A percentile compares a stretch with the other conserved stretches of the same genome.
Evolutionary conservation across 2,113 vertebrate genomes (phyloP).

Genomic region (Hepsetus odoe): DNA sequence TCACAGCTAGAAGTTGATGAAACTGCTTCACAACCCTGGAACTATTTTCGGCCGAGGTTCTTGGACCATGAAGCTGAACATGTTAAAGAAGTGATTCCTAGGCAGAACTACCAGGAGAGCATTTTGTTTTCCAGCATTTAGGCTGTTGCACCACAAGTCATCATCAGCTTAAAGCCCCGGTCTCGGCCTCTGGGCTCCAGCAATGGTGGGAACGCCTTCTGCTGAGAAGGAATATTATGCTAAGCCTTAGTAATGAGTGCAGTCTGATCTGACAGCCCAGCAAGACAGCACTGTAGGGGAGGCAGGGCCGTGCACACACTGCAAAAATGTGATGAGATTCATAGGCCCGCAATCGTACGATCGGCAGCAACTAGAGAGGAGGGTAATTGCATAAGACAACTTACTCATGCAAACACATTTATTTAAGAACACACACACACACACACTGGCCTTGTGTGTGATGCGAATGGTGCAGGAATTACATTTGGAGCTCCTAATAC

Average conservation of each 20-base stretch:
- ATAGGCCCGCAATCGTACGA: slow-evolving; percentile 6
- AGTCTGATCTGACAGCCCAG: slow-evolving; percentile 14
- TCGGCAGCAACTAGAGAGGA: slow-evolving; percentile 10
- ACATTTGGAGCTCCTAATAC: too few relatives aligned
- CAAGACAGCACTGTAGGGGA: neutral
- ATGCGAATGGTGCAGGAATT: neutral
- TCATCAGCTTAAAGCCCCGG: neutral
- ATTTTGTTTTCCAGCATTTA: too few relatives aligned
- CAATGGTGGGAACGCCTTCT: neutral
- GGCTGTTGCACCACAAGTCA: neutral
- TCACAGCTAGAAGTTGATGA: too few relatives aligned
- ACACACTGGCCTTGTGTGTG: slow-evolving; percentile 17
- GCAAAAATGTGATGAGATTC: slow-evolving; percentile 19
- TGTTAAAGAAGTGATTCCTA: too few relatives aligned
- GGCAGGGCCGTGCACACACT: neutral
- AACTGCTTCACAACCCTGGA: too few relatives aligned
- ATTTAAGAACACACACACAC: neutral
- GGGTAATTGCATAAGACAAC: slow-evolving; percentile 23
- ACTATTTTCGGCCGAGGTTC: too few relatives aligned
- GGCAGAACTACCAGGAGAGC: too few relatives aligned
- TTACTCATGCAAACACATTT: neutral
- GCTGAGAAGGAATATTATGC: neutral
- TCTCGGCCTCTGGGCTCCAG: neutral
- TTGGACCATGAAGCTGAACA: too few relatives aligned
- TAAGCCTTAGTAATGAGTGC: slow-evolving; percentile 16